Evolutionary conservation across 1,140 invertebrate genomes (phyloP).

Genomic region (Heterodera carotae): DNA sequence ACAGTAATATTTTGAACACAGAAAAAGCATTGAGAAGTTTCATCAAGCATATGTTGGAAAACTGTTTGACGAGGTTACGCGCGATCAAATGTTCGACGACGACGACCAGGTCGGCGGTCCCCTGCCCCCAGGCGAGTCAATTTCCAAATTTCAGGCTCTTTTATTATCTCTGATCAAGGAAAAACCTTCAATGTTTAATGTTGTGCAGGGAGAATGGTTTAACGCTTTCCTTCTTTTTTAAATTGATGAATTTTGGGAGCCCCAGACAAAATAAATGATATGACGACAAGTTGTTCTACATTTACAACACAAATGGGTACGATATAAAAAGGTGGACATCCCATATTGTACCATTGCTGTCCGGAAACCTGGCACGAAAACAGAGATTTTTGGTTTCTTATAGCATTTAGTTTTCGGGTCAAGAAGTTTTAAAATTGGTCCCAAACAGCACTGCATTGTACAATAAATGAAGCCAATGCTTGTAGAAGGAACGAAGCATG

Average conservation of each 20-base stretch:
- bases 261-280: no score
- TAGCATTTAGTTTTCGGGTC: no score
- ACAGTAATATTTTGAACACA: not conserved
- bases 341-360: no score
- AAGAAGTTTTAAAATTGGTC: no score
- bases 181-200: constrained; percentile 50
- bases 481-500: no score
- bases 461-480: no score
- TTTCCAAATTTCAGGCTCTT: constrained; percentile 48
- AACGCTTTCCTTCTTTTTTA: constrained; percentile 58
- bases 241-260: constrained; percentile 8
- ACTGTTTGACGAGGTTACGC: constrained; percentile 54
- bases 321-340: no score
- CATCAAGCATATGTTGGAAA: constrained; percentile 36
- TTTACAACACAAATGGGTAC: no score
- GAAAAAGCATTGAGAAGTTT: constrained; percentile 36
- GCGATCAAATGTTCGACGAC: constrained; percentile 30
- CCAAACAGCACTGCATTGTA: no score
- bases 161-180: constrained; percentile 58
- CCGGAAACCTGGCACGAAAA: no score
- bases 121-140: not conserved
- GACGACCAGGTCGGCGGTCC: constrained; percentile 21
- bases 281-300: no score
- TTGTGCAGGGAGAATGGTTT: constrained; percentile 59
- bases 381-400: no score